phyloP scores from a whole-genome alignment of 2,888 invertebrate genomes.

The Fissipunctia ypsillon region DNA sequence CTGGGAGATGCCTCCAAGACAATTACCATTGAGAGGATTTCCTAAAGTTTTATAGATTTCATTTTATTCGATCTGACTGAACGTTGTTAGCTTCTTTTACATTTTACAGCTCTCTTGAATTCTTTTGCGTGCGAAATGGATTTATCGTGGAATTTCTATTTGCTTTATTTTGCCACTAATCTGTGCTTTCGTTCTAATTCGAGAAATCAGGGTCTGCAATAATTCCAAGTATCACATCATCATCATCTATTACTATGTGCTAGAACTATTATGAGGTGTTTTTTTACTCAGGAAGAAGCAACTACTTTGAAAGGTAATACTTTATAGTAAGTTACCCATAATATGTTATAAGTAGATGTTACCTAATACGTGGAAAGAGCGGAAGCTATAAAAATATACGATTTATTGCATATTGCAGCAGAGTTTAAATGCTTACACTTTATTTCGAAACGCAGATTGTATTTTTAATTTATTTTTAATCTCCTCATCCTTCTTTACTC shows the following conservation, averaged over 20 bases:
- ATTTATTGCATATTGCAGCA: slow-evolving; percentile 49
- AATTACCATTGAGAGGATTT: slow-evolving; percentile 70
- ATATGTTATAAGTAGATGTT: slow-evolving; percentile 29
- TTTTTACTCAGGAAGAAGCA: neutral
- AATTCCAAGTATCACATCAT: neutral
- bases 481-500: neutral
- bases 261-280: neutral
- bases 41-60: slow-evolving; percentile 70
- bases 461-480: slow-evolving; percentile 32
- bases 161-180: slow-evolving; percentile 57
- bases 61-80: slow-evolving; percentile 68
- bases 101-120: slow-evolving; percentile 65
- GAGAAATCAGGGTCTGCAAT: slow-evolving; percentile 9
- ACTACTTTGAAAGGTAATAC: slow-evolving; percentile 34
- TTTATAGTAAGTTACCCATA: slow-evolving; percentile 13
- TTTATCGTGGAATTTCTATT: slow-evolving; percentile 64
- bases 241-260: neutral
- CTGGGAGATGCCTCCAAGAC: slow-evolving; percentile 67
- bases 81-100: slow-evolving; percentile 65
- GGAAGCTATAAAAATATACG: slow-evolving; percentile 55
- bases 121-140: slow-evolving; percentile 62
- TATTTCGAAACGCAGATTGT: slow-evolving; percentile 20
- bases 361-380: slow-evolving; percentile 37
- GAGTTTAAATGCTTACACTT: slow-evolving; percentile 20
- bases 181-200: slow-evolving; percentile 38